These are phyloP conservation scores for Sakesphorus luctuosus DNA, from an alignment of 2,113 vertebrate genomes.

Conservation along the genomic window DNA sequence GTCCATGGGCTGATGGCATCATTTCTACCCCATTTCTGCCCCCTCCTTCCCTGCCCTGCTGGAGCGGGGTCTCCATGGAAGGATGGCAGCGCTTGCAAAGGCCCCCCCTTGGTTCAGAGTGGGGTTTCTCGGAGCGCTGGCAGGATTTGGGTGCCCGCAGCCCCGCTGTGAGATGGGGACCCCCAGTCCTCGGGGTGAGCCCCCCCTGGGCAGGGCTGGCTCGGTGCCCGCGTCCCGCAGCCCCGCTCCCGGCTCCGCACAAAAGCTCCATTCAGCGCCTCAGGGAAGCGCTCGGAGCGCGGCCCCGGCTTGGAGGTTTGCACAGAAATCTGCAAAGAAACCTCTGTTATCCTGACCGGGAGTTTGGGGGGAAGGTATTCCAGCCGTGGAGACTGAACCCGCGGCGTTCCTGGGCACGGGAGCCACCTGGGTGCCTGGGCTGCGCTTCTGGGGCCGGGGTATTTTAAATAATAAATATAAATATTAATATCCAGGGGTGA, in stretches of 20 bases:
- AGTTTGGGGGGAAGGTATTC: background rate
- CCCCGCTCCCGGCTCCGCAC: background rate
- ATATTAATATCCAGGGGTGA: background rate
- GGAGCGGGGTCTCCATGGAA: fast-evolving
- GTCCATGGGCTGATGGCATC: fast-evolving
- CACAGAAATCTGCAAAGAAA: background rate
- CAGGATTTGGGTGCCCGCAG: background rate
- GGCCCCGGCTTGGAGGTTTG: background rate
- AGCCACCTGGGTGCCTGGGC: background rate
- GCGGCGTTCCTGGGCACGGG: background rate
- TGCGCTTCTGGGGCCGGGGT: fast-evolving
- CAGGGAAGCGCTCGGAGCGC: background rate
- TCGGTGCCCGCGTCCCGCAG: background rate
- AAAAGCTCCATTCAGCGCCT: background rate
- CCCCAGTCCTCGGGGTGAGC: fast-evolving
- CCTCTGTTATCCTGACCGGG: background rate
- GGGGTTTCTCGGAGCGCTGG: fast-evolving
- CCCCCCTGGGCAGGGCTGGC: background rate
- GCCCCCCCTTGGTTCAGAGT: fast-evolving
- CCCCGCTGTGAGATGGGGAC: background rate
- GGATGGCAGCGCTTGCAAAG: fast-evolving
- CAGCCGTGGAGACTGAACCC: background rate
- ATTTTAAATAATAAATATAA: background rate
- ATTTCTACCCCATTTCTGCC: background rate
- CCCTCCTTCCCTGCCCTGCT: background rate